These are phyloP conservation scores for Macrobrachium rosenbergii DNA, from an alignment of 1,140 invertebrate species.

Conservation along the genomic window DNA sequence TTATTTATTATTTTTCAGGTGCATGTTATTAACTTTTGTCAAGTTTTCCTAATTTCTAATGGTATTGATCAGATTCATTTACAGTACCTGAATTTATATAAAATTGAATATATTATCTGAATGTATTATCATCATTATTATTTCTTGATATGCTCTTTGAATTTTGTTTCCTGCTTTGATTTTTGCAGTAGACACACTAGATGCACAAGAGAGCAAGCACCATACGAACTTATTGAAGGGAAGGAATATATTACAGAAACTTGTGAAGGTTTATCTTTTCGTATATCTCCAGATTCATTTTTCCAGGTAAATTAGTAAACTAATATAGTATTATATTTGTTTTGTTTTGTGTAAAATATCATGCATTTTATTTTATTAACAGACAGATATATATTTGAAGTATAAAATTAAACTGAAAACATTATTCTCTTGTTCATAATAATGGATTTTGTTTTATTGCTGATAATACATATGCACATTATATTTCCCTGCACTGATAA, in stretches of 20 bases:
- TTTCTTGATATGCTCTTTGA: no score
- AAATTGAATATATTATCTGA: not conserved
- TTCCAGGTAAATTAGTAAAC: slow-evolving; percentile 66
- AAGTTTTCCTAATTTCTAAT: not conserved
- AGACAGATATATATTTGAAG: not conserved
- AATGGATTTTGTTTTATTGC: no score
- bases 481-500: no score
- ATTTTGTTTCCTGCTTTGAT: not conserved
- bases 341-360: not conserved
- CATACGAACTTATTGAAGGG: slow-evolving; percentile 69
- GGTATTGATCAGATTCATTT: not conserved
- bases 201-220: slow-evolving; percentile 69
- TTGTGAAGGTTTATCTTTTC: slow-evolving; percentile 67
- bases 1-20: not conserved
- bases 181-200: slow-evolving; percentile 69
- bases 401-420: no score
- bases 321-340: not conserved
- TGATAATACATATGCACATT: no score
- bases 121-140: no score
- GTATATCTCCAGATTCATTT: slow-evolving; percentile 71
- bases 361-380: not conserved
- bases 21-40: not conserved
- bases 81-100: not conserved
- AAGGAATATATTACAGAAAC: slow-evolving; percentile 68
- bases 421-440: no score